These are phyloP conservation scores for Psittacus erithacus DNA, from an alignment of 2,113 vertebrate species.

Conservation along the genomic window DNA sequence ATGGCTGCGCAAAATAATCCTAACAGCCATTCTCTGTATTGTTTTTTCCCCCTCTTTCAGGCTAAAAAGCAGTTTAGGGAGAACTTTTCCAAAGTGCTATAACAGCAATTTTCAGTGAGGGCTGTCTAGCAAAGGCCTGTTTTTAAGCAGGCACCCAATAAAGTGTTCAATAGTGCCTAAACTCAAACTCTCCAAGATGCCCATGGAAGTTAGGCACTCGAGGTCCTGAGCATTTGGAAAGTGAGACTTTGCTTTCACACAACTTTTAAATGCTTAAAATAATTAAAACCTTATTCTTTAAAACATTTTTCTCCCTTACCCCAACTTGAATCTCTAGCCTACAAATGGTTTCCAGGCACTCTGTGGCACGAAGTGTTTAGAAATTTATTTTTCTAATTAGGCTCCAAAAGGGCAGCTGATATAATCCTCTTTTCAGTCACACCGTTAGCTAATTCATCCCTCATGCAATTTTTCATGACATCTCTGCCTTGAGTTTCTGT, in stretches of 20 bases:
- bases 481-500: background rate
- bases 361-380: background rate
- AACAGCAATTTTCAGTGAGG: background rate
- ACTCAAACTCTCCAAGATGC: background rate
- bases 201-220: background rate
- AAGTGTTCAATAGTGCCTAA: background rate
- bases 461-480: background rate
- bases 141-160: background rate
- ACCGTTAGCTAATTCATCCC: background rate
- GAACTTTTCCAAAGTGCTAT: background rate
- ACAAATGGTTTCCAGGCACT: background rate
- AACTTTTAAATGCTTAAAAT: background rate
- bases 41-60: background rate
- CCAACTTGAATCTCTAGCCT: background rate
- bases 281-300: background rate
- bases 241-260: background rate
- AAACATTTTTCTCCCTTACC: background rate
- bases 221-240: background rate
- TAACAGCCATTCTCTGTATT: background rate
- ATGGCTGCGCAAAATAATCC: background rate
- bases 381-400: background rate
- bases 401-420: background rate
- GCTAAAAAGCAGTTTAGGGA: background rate
- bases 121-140: background rate
- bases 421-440: background rate